A percentile compares a stretch with the other conserved stretches of the same genome.
phyloP scores from a whole-genome alignment of 2,797 vertebrate species.

The Gouania willdenowi region DNA sequence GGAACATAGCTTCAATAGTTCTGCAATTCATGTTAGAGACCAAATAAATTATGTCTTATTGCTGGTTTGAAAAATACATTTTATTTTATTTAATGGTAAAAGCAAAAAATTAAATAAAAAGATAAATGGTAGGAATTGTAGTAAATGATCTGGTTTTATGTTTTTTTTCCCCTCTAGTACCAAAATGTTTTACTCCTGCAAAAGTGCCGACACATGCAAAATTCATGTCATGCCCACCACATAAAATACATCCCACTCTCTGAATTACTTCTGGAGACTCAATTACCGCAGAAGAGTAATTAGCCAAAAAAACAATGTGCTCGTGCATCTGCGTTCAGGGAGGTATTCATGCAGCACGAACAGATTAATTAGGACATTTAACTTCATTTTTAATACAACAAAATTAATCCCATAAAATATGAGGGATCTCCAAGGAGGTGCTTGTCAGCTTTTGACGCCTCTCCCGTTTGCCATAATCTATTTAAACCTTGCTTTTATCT shows the following conservation, averaged over 20 bases:
- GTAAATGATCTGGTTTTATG: slow-evolving; percentile 45
- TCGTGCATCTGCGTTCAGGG: slow-evolving; percentile 44
- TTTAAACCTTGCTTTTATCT: slow-evolving; percentile 97
- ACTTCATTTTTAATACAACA: slow-evolving; percentile 91
- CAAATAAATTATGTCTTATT: too few species aligned
- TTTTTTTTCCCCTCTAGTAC: slow-evolving; percentile 36
- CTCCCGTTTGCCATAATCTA: slow-evolving; percentile 91
- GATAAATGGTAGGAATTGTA: slow-evolving; percentile 46
- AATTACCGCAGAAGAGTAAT: slow-evolving; percentile 82
- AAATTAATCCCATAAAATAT: slow-evolving; percentile 94
- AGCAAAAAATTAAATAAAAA: slow-evolving; percentile 18
- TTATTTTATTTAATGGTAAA: too few species aligned
- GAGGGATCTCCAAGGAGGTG: slow-evolving; percentile 86
- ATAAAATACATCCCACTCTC: slow-evolving; percentile 31
- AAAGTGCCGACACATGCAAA: slow-evolving; percentile 45
- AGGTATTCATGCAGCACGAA: slow-evolving; percentile 81
- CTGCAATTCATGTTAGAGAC: too few species aligned
- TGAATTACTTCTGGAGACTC: slow-evolving; percentile 58
- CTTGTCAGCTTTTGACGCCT: slow-evolving; percentile 87
- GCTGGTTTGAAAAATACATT: too few species aligned
- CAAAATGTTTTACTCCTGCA: slow-evolving; percentile 33
- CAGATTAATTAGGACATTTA: slow-evolving; percentile 96
- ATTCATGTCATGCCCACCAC: slow-evolving; percentile 14
- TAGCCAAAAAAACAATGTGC: slow-evolving; percentile 73
- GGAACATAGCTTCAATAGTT: too few species aligned